A percentile compares a stretch with the other conserved stretches of the same genome.
Conservation (phyloP, 2,888 invertebrate genomes). For the Macrophya alboannulata region DNA sequence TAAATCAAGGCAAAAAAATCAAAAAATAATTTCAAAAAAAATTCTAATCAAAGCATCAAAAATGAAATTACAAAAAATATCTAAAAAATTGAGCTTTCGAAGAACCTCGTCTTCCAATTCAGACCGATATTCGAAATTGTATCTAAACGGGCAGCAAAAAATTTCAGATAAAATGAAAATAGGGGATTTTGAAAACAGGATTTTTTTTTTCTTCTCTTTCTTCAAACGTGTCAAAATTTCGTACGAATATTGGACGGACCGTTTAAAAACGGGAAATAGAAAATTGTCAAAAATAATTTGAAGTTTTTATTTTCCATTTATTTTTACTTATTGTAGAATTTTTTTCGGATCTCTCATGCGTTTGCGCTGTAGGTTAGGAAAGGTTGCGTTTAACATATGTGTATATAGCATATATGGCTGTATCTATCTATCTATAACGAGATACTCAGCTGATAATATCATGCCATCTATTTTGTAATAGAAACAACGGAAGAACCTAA, state of each 20-base stretch:
- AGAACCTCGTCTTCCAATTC: background rate
- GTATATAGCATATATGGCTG: background rate
- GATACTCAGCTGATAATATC: conserved; percentile 69
- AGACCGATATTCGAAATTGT: background rate
- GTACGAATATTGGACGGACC: background rate
- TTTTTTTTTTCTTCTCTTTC: background rate
- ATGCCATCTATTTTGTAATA: conserved; percentile 79
- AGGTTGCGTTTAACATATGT: conserved; percentile 9
- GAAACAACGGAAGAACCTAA: conserved; percentile 80
- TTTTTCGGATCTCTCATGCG: background rate
- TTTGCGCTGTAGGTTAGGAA: conserved; percentile 38
- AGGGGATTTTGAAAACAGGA: background rate
- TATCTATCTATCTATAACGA: conserved; percentile 1
- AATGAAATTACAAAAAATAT: background rate
- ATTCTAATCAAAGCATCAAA: background rate
- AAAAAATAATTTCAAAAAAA: background rate
- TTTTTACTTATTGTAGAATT: background rate
- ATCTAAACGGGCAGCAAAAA: background rate
- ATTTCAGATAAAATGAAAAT: background rate
- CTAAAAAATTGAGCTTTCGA: background rate
- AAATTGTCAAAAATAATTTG: background rate
- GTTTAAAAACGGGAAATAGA: background rate
- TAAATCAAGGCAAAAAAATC: background rate
- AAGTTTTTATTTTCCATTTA: background rate
- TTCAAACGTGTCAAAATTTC: background rate